Evolutionary conservation across 2,797 vertebrate genomes (phyloP).

Genomic region (Anas bahamensis): DNA sequence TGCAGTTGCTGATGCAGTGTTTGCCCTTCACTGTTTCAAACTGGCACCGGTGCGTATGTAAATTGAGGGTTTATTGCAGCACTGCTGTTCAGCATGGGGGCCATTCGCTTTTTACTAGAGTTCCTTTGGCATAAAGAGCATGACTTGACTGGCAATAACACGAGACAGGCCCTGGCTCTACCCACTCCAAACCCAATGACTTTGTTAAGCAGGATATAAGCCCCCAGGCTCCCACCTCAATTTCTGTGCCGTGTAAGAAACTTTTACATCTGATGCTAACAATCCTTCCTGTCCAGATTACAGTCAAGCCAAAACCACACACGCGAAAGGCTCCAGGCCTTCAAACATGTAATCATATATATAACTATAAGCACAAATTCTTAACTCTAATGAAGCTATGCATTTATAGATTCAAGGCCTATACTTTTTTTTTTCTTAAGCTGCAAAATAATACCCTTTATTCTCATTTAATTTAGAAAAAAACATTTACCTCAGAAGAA

Average conservation of each 20-base stretch:
- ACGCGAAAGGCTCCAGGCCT: background rate
- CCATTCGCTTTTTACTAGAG: background rate
- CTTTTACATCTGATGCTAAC: rapidly evolving
- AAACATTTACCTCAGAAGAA: background rate
- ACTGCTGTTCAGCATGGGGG: background rate
- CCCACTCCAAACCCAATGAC: background rate
- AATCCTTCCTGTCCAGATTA: background rate
- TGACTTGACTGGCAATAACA: background rate
- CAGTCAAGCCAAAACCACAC: background rate
- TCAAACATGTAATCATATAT: background rate
- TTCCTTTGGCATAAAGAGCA: background rate
- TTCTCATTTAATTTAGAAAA: background rate
- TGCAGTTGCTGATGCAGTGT: background rate
- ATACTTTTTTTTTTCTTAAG: background rate
- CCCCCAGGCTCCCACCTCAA: background rate
- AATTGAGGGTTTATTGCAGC: background rate
- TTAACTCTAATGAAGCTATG: background rate
- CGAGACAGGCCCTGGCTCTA: background rate
- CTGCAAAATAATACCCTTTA: background rate
- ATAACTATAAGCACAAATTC: background rate
- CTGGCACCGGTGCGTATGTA: background rate
- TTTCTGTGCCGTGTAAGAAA: background rate
- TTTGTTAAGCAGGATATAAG: background rate
- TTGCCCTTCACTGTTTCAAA: background rate
- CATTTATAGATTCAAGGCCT: background rate